These are phyloP conservation scores for Amphipyra berbera DNA, from an alignment of 2,888 invertebrate species.

Conservation along the genomic window DNA sequence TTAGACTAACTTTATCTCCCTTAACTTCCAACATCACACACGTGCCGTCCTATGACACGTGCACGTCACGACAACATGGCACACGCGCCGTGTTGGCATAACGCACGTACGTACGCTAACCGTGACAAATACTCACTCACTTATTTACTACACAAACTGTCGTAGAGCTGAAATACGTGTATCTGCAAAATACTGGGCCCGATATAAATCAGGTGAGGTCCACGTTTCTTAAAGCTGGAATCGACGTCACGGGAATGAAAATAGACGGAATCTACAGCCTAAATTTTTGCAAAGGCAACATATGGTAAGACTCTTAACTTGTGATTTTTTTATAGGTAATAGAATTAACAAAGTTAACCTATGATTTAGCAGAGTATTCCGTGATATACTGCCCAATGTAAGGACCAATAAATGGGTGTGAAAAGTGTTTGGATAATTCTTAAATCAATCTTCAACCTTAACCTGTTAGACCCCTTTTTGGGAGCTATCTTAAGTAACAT, in stretches of 20 bases:
- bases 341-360: too few relatives aligned
- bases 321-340: too few relatives aligned
- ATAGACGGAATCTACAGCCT: background rate
- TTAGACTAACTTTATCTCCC: constrained; percentile 2
- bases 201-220: constrained; percentile 9
- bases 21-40: background rate
- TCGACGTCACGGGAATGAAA: background rate
- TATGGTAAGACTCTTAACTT: too few relatives aligned
- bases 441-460: too few relatives aligned
- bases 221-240: constrained; percentile 17
- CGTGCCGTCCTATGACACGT: constrained; percentile 5
- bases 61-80: constrained; percentile 19
- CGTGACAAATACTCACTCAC: constrained; percentile 43
- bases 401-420: too few relatives aligned
- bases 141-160: constrained; percentile 24
- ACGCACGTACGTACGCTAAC: constrained; percentile 34
- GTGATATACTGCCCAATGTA: too few relatives aligned
- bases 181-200: constrained; percentile 1
- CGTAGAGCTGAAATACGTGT: constrained; percentile 10
- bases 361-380: too few relatives aligned
- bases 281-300: background rate
- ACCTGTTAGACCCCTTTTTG: too few relatives aligned
- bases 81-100: background rate
- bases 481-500: too few relatives aligned
- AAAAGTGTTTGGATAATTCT: too few relatives aligned